Evolutionary conservation across 35 echinoderm and acorn worm species (phyloP).

Genomic region (Eucidaris tribuloides): DNA sequence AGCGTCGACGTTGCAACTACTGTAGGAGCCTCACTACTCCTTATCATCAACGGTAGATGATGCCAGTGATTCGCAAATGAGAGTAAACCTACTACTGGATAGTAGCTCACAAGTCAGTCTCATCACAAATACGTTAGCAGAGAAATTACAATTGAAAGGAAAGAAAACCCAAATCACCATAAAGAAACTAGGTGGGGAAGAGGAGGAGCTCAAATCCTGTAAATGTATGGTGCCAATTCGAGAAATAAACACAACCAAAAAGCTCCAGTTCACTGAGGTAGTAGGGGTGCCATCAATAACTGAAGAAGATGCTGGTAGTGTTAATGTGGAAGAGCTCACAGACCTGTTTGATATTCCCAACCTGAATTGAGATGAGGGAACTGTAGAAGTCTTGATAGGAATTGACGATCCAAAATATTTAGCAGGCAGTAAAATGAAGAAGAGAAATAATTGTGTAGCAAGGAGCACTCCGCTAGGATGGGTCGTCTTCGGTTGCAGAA

Average conservation of each 20-base stretch:
- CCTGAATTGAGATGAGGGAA: slow-evolving; percentile 26
- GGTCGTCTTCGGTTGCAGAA: slow-evolving; percentile 26
- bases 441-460: slow-evolving; percentile 16
- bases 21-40: too few species aligned
- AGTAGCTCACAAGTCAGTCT: slow-evolving; percentile 36
- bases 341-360: slow-evolving; percentile 23
- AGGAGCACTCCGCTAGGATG: slow-evolving; percentile 53
- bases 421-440: slow-evolving; percentile 17
- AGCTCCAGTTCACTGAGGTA: background rate
- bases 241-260: too few species aligned
- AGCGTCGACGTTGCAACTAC: background rate
- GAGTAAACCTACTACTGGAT: too few species aligned
- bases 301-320: too few species aligned
- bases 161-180: slow-evolving; percentile 39
- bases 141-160: too few species aligned
- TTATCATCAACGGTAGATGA: background rate
- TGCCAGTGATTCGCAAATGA: too few species aligned
- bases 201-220: slow-evolving; percentile 49
- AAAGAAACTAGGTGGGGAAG: slow-evolving; percentile 61
- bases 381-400: slow-evolving; percentile 48
- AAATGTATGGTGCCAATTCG: too few species aligned
- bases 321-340: too few species aligned
- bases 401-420: slow-evolving; percentile 48
- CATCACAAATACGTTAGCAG: slow-evolving; percentile 30
- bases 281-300: too few species aligned